phyloP scores from a whole-genome alignment of 2,888 invertebrate genomes.

The Cyaniris semiargus region DNA sequence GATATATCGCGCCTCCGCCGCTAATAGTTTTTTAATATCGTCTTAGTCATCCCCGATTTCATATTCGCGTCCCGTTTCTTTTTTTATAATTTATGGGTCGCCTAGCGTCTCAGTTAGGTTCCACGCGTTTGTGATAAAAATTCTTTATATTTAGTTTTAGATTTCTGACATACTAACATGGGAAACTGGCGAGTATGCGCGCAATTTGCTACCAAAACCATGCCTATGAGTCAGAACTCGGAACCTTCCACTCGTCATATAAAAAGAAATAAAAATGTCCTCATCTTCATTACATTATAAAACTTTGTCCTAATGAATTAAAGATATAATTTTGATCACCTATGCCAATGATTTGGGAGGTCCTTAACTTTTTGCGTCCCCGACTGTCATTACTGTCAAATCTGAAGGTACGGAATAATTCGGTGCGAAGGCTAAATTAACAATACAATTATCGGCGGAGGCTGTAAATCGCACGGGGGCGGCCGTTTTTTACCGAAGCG shows the following conservation, averaged over 20 bases:
- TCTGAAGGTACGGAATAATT: neutral
- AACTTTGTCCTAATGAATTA: too few species aligned
- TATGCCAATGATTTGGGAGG: neutral
- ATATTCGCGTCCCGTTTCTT: constrained; percentile 1
- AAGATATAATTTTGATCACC: neutral
- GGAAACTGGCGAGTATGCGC: neutral
- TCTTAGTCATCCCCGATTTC: constrained; percentile 59
- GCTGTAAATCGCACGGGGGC: constrained; percentile 47
- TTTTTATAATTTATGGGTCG: neutral
- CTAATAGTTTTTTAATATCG: constrained; percentile 78
- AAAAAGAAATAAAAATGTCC: neutral
- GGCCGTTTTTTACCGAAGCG: constrained; percentile 45
- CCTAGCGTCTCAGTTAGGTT: constrained; percentile 10
- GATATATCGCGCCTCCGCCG: constrained; percentile 69
- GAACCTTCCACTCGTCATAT: neutral
- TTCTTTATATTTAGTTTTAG: constrained; percentile 11
- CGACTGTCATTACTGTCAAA: constrained; percentile 28
- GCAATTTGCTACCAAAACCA: neutral
- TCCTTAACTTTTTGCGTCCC: neutral
- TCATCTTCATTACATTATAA: neutral
- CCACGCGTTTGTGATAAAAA: constrained; percentile 10
- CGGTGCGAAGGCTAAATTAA: constrained; percentile 14
- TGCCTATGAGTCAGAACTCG: neutral
- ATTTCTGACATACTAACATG: neutral
- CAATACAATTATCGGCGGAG: constrained; percentile 33